phyloP scores from a whole-genome alignment of 2,113 vertebrate genomes.

The Cathartes aura region DNA sequence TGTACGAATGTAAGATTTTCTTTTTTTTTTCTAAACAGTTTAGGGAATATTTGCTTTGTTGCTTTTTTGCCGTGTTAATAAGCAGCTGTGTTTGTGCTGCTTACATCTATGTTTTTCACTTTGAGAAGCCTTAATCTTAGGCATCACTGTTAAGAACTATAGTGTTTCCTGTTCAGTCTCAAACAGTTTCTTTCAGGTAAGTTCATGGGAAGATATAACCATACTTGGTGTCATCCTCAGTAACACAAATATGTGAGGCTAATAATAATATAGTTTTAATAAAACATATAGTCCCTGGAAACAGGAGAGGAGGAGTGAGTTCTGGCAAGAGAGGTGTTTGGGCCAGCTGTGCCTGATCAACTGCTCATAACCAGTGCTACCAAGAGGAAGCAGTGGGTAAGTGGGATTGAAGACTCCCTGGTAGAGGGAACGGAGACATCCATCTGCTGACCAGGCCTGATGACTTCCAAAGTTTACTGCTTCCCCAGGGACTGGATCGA shows the following conservation, averaged over 20 bases:
- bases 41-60: conserved; percentile 33
- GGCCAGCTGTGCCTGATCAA: rapidly evolving
- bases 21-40: background rate
- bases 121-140: background rate
- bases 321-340: background rate
- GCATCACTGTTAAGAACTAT: background rate
- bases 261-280: background rate
- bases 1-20: background rate
- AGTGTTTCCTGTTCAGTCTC: conserved; percentile 1
- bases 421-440: background rate
- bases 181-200: conserved; percentile 34
- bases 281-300: background rate
- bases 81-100: conserved; percentile 55
- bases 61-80: conserved; percentile 26
- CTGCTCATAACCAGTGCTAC: background rate
- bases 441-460: background rate
- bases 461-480: background rate
- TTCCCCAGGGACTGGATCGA: background rate
- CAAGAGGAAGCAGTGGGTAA: background rate
- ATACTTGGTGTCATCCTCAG: background rate
- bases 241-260: background rate
- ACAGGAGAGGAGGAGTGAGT: background rate
- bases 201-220: background rate
- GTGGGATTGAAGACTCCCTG: background rate
- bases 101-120: background rate